phyloP scores from a whole-genome alignment of 2,113 vertebrate species.

The Platichthys flesus region DNA sequence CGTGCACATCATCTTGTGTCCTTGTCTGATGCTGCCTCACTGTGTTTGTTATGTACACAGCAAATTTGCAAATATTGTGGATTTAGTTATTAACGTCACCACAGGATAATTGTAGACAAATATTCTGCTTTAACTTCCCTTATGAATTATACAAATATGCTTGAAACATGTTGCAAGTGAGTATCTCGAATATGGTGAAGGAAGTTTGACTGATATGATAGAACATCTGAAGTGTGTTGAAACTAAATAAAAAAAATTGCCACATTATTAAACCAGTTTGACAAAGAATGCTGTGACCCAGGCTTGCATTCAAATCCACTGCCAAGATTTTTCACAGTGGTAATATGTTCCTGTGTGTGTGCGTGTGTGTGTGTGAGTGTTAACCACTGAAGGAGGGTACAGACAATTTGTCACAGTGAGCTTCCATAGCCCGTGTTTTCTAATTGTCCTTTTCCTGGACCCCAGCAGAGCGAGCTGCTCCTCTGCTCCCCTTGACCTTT shows the following conservation, averaged over 20 bases:
- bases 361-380: background rate
- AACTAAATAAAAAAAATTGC: background rate
- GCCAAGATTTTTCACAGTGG: background rate
- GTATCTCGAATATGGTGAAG: background rate
- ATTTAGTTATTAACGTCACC: slow-evolving; percentile 27
- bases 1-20: too few species aligned
- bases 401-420: slow-evolving; percentile 5
- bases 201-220: background rate
- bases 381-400: slow-evolving; percentile 1
- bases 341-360: background rate
- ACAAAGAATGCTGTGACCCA: background rate
- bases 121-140: background rate
- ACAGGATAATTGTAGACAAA: background rate
- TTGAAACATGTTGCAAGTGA: background rate
- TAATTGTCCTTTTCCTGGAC: slow-evolving; percentile 23
- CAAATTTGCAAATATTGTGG: slow-evolving; percentile 18
- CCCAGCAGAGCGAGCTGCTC: slow-evolving; percentile 16
- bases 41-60: slow-evolving; percentile 1
- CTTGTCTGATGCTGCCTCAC: background rate
- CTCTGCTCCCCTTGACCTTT: background rate
- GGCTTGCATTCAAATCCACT: background rate
- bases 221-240: background rate
- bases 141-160: background rate
- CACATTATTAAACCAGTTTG: background rate
- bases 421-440: background rate